Conservation (phyloP, 2,888 invertebrate genomes). For the Leptarthrus brevirostris region DNA sequence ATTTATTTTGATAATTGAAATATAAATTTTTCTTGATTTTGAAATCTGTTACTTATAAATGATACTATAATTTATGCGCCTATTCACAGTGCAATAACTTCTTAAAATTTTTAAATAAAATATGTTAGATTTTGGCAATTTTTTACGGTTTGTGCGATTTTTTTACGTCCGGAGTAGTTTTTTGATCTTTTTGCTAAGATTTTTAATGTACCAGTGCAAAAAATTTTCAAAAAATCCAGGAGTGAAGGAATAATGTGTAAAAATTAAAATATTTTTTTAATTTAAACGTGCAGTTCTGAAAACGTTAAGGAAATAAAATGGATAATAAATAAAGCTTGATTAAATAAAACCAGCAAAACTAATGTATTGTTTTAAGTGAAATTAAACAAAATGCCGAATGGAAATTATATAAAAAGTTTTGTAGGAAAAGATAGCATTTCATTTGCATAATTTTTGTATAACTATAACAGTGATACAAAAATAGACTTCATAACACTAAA, state of each 20-base stretch:
- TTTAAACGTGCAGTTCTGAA: not conserved
- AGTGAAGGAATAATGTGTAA: not conserved
- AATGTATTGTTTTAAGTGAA: not conserved
- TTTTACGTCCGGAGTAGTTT: not conserved
- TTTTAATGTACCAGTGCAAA: not conserved
- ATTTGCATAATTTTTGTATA: not conserved
- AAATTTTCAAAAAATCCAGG: not conserved
- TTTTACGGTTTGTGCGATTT: not conserved
- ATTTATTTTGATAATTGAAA: too few relatives aligned
- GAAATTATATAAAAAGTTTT: too few relatives aligned
- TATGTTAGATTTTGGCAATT: constrained; percentile 30
- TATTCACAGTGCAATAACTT: too few relatives aligned
- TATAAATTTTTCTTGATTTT: too few relatives aligned
- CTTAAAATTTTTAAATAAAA: too few relatives aligned
- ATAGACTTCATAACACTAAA: not conserved
- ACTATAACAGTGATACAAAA: not conserved
- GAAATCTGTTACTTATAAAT: too few relatives aligned
- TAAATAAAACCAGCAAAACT: not conserved
- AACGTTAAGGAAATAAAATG: not conserved
- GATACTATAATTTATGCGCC: too few relatives aligned
- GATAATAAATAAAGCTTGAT: not conserved
- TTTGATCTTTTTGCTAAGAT: constrained; percentile 4
- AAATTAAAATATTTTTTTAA: constrained; percentile 11
- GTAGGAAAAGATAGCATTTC: too few relatives aligned
- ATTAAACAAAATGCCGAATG: not conserved